Conservation (phyloP, 2,113 vertebrate species). For the Crotophaga sulcirostris region DNA sequence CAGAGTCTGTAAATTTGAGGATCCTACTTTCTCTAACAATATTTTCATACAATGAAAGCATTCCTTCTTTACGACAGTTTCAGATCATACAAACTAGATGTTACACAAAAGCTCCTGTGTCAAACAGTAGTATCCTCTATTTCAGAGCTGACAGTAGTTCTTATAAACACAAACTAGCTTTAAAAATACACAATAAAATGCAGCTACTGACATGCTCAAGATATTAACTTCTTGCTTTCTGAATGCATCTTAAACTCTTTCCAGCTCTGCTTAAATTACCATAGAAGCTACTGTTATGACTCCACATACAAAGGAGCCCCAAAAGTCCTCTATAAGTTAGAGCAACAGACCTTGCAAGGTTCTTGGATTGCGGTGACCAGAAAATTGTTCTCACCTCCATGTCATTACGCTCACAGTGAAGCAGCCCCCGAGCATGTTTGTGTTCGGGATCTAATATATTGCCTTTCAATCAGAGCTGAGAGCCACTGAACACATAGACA, state of each 20-base stretch:
- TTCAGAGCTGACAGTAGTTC: neutral
- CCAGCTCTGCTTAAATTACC: constrained; percentile 22
- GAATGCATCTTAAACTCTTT: neutral
- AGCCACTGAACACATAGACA: constrained; percentile 87
- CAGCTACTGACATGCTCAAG: neutral
- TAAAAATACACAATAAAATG: neutral
- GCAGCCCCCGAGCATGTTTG: constrained; percentile 96
- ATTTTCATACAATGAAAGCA: neutral
- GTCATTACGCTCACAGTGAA: constrained; percentile 92
- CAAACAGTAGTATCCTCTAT: neutral
- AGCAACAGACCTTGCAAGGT: constrained; percentile 89
- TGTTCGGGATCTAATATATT: constrained; percentile 96
- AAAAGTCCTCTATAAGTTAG: constrained; percentile 89
- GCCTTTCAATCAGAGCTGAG: constrained; percentile 99
- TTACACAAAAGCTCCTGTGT: neutral
- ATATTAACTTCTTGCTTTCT: neutral
- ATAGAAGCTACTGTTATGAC: neutral
- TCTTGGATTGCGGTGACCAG: constrained; percentile 93
- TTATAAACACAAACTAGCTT: neutral
- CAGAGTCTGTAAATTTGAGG: neutral
- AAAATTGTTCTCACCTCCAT: constrained; percentile 95
- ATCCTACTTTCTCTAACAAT: neutral
- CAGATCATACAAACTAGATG: neutral
- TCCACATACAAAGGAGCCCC: constrained; percentile 77
- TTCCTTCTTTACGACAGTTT: neutral